Evolutionary conservation across 2,888 invertebrate genomes (phyloP), one percentile per base, ranked within the genome.

Genomic region (Cosmia trapezina): DNA sequence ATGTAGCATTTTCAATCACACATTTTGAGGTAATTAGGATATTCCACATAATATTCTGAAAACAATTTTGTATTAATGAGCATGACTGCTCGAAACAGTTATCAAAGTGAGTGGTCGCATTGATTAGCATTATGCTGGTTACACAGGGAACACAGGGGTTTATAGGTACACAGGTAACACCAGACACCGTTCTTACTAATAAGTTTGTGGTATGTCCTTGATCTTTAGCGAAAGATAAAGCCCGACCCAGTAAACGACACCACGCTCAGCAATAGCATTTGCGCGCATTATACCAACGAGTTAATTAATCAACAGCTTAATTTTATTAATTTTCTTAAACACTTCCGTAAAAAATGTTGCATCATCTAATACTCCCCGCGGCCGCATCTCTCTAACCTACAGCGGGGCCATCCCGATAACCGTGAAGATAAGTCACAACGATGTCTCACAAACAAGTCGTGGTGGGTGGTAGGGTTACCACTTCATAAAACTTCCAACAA

Each of bases 381-480:
- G 12, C 28, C 41, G 4, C 41, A 71, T 57, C 28, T 59, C 60
- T 43, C 62, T 76, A 19, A 37, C 70, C 41, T 72, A 63, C 79
- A 9, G 57, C 57, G 72, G 51, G 73, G 73, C 79, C 79, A 79
- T 14, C 17, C 19, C 17, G 76, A 76, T 76, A 76, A 76, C 76
- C 79, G 79, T 79, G 41, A 73, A 79, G 80, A 76, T 76, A 76
- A 79, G 41, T 43, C 28, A 73, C 45, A 22, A 59, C 19, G 17
- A 41, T 64, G 53, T 65, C 56, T 81, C 63, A 81, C 63, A 81
- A 81, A 80, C 80, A 80, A 80, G 81, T 80, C 53, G 41, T 53
- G 53, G 12, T 53, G 12, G 12, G 4, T 63, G 14, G 22, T 33
- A 75, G 80, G 74, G 74, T 22, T 80, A 54, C 22, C 74, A 41